Conservation (phyloP, 2,888 invertebrate species). For the Phortica okadai region DNA sequence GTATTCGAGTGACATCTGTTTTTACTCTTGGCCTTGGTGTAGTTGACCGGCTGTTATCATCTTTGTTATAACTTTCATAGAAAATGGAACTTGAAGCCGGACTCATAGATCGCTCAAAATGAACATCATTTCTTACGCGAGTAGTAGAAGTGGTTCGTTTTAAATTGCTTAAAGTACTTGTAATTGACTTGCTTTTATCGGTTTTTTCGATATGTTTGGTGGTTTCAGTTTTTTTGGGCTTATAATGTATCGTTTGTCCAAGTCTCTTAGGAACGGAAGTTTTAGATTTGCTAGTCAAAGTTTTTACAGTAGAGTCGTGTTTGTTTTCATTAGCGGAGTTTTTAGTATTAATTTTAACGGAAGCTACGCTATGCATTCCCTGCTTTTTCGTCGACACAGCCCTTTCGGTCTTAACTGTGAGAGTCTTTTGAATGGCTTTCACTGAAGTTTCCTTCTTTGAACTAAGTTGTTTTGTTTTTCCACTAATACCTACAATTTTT, state of each 20-base stretch:
- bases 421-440: constrained; percentile 25
- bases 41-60: constrained; percentile 61
- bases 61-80: constrained; percentile 63
- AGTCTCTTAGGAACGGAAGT: constrained; percentile 31
- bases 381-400: constrained; percentile 14
- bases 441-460: constrained; percentile 14
- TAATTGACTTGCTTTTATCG: constrained; percentile 61
- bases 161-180: constrained; percentile 58
- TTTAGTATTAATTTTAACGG: constrained; percentile 33
- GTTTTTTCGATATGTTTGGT: constrained; percentile 46
- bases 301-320: background rate
- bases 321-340: constrained; percentile 24
- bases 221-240: constrained; percentile 37
- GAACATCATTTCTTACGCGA: constrained; percentile 61
- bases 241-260: constrained; percentile 35
- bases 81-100: constrained; percentile 62
- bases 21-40: constrained; percentile 64
- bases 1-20: constrained; percentile 69
- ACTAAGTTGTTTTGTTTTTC: constrained; percentile 11
- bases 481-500: background rate
- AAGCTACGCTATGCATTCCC: background rate
- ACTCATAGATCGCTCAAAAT: constrained; percentile 63
- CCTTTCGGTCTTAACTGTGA: background rate
- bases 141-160: constrained; percentile 60
- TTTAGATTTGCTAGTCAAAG: background rate